Conservation (phyloP, 1,140 invertebrate species). For the Octopus bimaculoides region DNA sequence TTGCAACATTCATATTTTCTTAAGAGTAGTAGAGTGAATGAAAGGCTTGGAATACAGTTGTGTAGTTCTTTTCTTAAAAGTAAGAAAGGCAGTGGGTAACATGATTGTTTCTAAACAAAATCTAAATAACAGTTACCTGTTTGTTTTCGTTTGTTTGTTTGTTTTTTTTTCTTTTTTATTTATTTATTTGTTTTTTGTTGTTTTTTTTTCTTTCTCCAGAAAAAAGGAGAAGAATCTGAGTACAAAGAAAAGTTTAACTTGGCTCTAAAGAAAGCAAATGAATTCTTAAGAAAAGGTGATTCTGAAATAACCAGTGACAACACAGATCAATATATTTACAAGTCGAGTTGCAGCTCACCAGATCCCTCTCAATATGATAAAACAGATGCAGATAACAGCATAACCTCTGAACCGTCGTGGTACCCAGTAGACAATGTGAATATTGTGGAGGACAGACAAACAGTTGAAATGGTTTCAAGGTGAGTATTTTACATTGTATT, state of each 20-base stretch:
- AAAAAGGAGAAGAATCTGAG: neutral
- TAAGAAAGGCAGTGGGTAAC: too few species aligned
- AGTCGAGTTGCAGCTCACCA: neutral
- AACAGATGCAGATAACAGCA: neutral
- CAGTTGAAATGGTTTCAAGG: neutral
- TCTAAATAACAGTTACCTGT: too few species aligned
- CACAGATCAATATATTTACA: neutral
- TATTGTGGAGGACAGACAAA: constrained; percentile 3
- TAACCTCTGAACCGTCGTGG: neutral
- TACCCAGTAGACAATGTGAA: neutral
- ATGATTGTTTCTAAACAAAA: too few species aligned
- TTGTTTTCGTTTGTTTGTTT: too few species aligned
- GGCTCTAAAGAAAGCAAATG: neutral
- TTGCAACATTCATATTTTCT: too few species aligned
- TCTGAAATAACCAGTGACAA: neutral
- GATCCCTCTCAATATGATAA: neutral
- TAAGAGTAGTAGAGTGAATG: too few species aligned
- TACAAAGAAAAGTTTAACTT: neutral
- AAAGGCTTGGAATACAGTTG: too few species aligned
- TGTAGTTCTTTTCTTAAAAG: too few species aligned
- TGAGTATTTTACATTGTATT: neutral
- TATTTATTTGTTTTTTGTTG: too few species aligned
- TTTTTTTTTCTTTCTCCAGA: neutral
- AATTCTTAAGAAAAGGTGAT: neutral
- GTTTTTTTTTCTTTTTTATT: too few species aligned